A percentile compares a stretch with the other conserved stretches of the same genome.
Conservation (phyloP, 2,888 invertebrate species). For the Alentia gelatinosa region DNA sequence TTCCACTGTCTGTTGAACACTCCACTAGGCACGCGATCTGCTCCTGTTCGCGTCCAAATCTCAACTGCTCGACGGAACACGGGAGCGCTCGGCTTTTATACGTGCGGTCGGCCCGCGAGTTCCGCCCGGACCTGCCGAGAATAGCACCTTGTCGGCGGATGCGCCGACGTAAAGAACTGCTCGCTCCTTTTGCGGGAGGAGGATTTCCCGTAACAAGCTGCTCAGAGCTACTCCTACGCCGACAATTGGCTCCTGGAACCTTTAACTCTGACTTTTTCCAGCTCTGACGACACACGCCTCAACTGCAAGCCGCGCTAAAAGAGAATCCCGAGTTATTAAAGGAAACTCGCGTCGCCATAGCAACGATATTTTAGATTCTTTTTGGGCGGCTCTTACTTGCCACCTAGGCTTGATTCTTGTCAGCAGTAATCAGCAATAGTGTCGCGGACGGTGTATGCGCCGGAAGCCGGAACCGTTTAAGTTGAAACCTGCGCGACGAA, state of each 20-base stretch:
- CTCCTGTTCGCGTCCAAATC: neutral
- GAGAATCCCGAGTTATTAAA: neutral
- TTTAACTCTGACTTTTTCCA: neutral
- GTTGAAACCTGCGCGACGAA: neutral
- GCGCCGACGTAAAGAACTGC: neutral
- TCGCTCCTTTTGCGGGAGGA: neutral
- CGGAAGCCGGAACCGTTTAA: neutral
- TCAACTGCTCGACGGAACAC: neutral
- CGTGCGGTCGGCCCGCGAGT: neutral
- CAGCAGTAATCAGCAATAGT: neutral
- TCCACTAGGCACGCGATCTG: neutral
- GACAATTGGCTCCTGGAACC: neutral
- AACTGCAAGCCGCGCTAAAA: neutral
- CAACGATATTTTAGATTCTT: neutral
- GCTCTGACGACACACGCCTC: neutral
- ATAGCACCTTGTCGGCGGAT: neutral
- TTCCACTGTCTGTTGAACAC: neutral
- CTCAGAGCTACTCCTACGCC: neutral
- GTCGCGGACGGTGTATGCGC: neutral
- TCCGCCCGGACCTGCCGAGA: neutral
- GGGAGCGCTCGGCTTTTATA: neutral
- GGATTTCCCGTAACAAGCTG: neutral
- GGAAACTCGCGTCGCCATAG: neutral
- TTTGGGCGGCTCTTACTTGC: neutral
- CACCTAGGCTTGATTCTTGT: neutral